Base-by-base conservation (phyloP, 1,140 invertebrate genomes). In the Macrocentrus cingulum region DNA sequence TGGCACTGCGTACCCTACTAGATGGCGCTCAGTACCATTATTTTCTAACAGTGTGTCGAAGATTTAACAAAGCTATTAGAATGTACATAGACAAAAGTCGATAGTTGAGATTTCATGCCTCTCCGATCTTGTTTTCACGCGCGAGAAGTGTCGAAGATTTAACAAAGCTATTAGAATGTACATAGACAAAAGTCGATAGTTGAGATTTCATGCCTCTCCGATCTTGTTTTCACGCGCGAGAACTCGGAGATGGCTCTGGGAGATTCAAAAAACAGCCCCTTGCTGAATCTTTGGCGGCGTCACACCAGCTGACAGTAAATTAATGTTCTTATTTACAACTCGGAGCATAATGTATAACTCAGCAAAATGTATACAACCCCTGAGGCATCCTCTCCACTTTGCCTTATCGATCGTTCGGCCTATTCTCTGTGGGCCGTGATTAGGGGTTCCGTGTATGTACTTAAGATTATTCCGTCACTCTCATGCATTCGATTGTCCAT, bases 291-390 rank as follows among this genome's bases (percentile, higher is more conserved):
- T 54, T 29, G 25, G 13, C 39, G 16, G 51, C 60, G 55, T 62
- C 61, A 62, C 46, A 56, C 61, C 54, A 62, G 61, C 61, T 62
- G 61, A 62, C 56, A 62, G 51, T 59, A 62, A 59, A 62, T 62
- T 62, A 59, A 62, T 62, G 51, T 62, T 56, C 50, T 54, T 59
- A 59, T 62, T 62, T 62, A 58, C 60, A 54, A 16, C 36, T 39
- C 13, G 7, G 3, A 19, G 42, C 53, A 11, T 23, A 20, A 13
- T 54, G 36, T 54, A 19, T 11, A 16, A 19, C 3, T 39, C 19
- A 1, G 13, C 41, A 15, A 1, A 19, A 1, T 44, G 18, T 9
- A 45, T 53, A 42, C 37, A 4, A 52, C 34, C 19, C 44, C 20
- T 22, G 53, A 13, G 45, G 41, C 53, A n/a, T 32, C 45, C 39